phyloP scores from a whole-genome alignment of 2,113 vertebrate genomes.

The Erythrolamprus reginae region DNA sequence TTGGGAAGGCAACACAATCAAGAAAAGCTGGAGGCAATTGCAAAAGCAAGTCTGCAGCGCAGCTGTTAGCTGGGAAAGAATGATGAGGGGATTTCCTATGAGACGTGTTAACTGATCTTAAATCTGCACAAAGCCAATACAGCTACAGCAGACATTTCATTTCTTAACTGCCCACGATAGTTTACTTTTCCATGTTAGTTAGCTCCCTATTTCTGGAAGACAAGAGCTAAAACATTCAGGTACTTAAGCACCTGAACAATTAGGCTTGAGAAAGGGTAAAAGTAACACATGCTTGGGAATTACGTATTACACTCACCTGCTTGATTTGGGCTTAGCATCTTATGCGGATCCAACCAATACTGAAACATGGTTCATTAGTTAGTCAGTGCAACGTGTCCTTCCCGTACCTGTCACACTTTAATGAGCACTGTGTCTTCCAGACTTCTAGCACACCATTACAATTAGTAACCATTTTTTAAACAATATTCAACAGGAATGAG shows the following conservation, averaged over 20 bases:
- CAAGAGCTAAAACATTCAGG: background rate
- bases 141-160: background rate
- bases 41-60: constrained; percentile 17
- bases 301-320: background rate
- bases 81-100: background rate
- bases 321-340: background rate
- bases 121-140: background rate
- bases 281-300: background rate
- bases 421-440: background rate
- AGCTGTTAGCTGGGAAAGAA: background rate
- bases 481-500: background rate
- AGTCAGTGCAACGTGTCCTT: background rate
- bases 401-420: background rate
- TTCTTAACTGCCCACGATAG: background rate
- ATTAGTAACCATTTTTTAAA: background rate
- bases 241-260: background rate
- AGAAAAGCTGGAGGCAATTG: constrained; percentile 30
- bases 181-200: background rate
- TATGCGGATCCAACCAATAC: background rate
- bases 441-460: background rate
- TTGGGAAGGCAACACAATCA: background rate
- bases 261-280: background rate
- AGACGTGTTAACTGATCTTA: background rate
- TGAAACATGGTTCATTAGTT: background rate
- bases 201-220: background rate